phyloP scores from a whole-genome alignment of 2,113 vertebrate genomes.

The Plecotus auritus region DNA sequence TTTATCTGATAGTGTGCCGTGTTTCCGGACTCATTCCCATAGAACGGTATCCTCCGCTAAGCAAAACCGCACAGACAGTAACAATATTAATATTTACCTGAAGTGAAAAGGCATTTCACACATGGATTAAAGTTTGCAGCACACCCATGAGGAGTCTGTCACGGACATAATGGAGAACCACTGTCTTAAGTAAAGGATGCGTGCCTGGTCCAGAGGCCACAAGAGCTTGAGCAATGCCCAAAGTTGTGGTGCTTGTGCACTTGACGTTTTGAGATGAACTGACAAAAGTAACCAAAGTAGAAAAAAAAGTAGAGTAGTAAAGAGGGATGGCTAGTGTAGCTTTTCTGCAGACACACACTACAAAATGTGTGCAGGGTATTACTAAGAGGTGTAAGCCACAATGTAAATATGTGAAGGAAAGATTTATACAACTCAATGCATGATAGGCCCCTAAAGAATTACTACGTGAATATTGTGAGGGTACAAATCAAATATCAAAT shows the following conservation, averaged over 20 bases:
- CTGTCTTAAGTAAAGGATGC: background rate
- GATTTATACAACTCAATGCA: background rate
- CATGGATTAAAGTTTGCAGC: background rate
- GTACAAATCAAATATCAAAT: background rate
- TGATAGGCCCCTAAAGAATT: background rate
- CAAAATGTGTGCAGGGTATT: background rate
- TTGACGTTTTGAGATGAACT: background rate
- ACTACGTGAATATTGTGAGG: background rate
- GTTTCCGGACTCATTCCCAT: conserved; percentile 4
- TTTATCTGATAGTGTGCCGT: background rate
- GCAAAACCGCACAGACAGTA: conserved; percentile 19
- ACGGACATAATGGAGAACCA: background rate
- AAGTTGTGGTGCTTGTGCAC: background rate
- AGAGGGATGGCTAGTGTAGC: background rate
- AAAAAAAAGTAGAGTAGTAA: background rate
- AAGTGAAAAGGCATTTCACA: conserved; percentile 2
- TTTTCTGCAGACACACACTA: background rate
- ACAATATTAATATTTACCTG: conserved; percentile 14
- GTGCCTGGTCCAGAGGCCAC: background rate
- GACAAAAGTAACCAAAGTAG: background rate
- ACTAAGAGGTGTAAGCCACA: background rate
- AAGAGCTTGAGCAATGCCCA: background rate
- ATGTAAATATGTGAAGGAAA: background rate
- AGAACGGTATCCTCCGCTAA: background rate
- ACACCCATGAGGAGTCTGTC: background rate